A percentile compares a stretch with the other conserved stretches of the same genome.
Evolutionary conservation across 2,888 invertebrate species (phyloP).

Genomic region (Drosophila diplacantha): DNA sequence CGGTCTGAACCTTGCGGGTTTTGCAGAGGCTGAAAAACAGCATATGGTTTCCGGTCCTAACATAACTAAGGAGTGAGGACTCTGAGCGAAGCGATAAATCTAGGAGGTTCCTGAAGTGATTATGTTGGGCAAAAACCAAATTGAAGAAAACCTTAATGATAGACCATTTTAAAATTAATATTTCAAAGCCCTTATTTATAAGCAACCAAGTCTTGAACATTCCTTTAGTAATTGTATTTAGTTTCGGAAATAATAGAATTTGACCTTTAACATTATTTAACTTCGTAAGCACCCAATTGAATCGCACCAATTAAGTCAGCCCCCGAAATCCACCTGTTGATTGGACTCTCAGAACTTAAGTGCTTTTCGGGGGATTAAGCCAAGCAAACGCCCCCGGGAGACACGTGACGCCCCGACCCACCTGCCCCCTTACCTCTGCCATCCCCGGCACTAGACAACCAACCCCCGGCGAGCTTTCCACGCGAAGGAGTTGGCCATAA

Average conservation of each 20-base stretch:
- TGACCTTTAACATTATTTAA: neutral
- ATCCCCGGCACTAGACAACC: constrained; percentile 15
- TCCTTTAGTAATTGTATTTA: neutral
- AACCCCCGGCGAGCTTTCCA: constrained; percentile 30
- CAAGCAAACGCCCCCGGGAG: constrained; percentile 48
- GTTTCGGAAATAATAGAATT: neutral
- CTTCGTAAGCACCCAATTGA: constrained; percentile 4
- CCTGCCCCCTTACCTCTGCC: constrained; percentile 4
- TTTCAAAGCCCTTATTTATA: no score
- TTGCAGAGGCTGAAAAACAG: constrained; percentile 15
- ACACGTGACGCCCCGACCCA: constrained; percentile 49
- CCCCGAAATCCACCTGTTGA: constrained; percentile 54
- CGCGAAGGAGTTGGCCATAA: constrained; percentile 48
- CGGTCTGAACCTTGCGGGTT: constrained; percentile 44
- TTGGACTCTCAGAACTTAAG: constrained; percentile 50
- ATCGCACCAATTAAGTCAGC: constrained; percentile 34
- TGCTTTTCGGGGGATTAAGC: constrained; percentile 58
- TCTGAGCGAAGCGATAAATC: neutral
- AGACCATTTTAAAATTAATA: no score
- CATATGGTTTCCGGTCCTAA: constrained; percentile 67
- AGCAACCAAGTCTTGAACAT: no score
- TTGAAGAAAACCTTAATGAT: no score
- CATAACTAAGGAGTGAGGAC: neutral
- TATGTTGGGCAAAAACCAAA: no score
- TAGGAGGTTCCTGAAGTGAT: neutral